These are phyloP conservation scores for Alviniconcha strummeri DNA, from an alignment of 2,888 invertebrate species.

Conservation along the genomic window DNA sequence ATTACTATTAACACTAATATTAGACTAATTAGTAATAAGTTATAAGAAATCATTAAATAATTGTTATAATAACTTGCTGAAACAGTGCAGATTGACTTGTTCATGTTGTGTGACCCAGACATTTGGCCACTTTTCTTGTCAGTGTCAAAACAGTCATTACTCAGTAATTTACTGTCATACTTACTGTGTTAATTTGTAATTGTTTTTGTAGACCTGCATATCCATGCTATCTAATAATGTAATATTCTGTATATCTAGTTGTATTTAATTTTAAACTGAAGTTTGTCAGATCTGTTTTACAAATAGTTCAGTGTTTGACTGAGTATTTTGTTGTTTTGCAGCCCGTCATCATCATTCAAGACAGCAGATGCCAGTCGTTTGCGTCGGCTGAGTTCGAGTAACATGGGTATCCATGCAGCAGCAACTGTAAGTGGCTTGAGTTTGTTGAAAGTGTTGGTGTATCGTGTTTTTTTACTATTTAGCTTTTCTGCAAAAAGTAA, in stretches of 20 bases:
- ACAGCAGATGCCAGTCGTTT: constrained; percentile 77
- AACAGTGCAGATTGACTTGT: not conserved
- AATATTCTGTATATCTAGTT: not conserved
- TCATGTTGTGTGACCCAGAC: not conserved
- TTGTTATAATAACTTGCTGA: no score
- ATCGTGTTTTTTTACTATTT: no score
- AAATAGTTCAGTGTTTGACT: no score
- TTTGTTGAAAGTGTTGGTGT: no score
- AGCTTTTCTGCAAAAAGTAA: no score
- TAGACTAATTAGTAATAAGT: no score
- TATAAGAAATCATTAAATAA: no score
- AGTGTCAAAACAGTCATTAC: no score
- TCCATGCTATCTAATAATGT: not conserved
- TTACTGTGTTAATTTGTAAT: not conserved
- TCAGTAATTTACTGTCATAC: no score
- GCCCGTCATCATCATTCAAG: constrained; percentile 52
- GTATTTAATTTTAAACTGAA: not conserved
- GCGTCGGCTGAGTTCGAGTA: constrained; percentile 90
- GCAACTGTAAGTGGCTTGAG: constrained; percentile 28
- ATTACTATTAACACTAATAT: no score
- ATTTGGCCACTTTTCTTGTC: not conserved
- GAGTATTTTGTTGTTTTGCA: constrained; percentile 34
- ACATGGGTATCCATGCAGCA: constrained; percentile 80
- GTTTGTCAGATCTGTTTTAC: not conserved
- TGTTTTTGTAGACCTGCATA: not conserved